Base-by-base conservation (phyloP, 2,888 invertebrate genomes). In the Actias luna region DNA sequence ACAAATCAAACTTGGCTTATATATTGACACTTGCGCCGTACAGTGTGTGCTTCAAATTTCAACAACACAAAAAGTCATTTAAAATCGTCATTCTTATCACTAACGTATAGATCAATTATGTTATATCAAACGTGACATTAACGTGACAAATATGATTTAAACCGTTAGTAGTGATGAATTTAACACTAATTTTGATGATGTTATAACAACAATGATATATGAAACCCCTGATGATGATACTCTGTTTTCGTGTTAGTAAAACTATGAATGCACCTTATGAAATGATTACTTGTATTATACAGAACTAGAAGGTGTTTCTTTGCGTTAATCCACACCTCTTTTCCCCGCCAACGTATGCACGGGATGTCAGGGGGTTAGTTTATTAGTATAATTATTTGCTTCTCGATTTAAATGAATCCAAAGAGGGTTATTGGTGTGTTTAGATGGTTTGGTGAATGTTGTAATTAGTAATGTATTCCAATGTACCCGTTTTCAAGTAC, bases 321-420 rank as follows among this genome's bases (percentile, higher is more conserved):
- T n/a, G n/a, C n/a, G 36, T 36, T 58, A 64, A 62, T 52, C 67
- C 72, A 62, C 74, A 76, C 84, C 86, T 84, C 85, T 89, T 88
- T 78, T 88, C 89, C 89, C 87, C 89, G 1, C 75, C 89, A 89
- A 87, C 82, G 31, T 33, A 31, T 70, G 72, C 74, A 78, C 83
- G 90, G 88, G 89, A 88, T 79, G 88, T 83, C 80, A 86, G 72
- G 70, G 61, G 67, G 66, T 79, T 76, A 75, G 76, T 75, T 70
- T 74, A 84, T 87, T 88, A 89, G 84, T 88, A 67, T 85, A 77
- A 70, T 67, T 61, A 33, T 36, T 59, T 61, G 10, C 46, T 25
- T 0, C 10, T 50, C 12, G 10, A 50, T 2, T 18, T 42, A 18
- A 25, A 50, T 22, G 0, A 25, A 25, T 50, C 2, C 25, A 25